Evolutionary conservation across 2,888 invertebrate species (phyloP).

Genomic region (Yponomeuta plumbellus): DNA sequence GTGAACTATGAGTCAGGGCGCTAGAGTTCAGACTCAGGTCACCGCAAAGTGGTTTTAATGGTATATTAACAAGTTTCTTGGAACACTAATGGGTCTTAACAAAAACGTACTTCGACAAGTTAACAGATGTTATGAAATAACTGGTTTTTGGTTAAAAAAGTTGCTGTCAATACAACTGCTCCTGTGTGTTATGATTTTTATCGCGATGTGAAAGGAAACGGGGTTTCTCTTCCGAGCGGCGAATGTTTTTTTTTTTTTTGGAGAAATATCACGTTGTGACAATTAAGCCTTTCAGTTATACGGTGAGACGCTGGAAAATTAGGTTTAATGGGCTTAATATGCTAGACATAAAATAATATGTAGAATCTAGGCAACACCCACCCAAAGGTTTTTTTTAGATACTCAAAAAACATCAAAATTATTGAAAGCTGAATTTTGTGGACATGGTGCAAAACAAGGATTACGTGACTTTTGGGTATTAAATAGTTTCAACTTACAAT

Average conservation of each 20-base stretch:
- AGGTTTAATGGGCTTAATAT: too few species aligned
- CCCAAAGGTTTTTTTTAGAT: too few species aligned
- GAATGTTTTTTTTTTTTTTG: conserved; percentile 13
- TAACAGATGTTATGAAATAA: conserved; percentile 13
- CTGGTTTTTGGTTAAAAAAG: conserved; percentile 13
- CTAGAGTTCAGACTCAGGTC: neutral
- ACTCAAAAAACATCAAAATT: too few species aligned
- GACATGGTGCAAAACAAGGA: too few species aligned
- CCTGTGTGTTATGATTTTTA: conserved; percentile 7
- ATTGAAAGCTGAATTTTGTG: too few species aligned
- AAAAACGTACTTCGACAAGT: conserved; percentile 12
- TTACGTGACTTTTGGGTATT: too few species aligned
- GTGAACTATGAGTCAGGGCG: neutral
- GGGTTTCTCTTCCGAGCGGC: neutral
- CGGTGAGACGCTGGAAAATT: too few species aligned
- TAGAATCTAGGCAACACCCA: too few species aligned
- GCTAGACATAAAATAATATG: too few species aligned
- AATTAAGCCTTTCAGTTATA: too few species aligned
- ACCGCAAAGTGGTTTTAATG: conserved; percentile 13
- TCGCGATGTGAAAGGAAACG: neutral
- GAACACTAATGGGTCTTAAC: conserved; percentile 21
- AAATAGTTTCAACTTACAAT: too few species aligned
- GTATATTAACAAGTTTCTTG: conserved; percentile 47
- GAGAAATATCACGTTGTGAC: neutral
- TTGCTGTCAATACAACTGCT: conserved; percentile 2